Evolutionary conservation across 37 sponge, comb jelly and placozoan species (phyloP), one percentile per base, ranked within the genome.

Genomic region (Petrosia ficiformis): DNA sequence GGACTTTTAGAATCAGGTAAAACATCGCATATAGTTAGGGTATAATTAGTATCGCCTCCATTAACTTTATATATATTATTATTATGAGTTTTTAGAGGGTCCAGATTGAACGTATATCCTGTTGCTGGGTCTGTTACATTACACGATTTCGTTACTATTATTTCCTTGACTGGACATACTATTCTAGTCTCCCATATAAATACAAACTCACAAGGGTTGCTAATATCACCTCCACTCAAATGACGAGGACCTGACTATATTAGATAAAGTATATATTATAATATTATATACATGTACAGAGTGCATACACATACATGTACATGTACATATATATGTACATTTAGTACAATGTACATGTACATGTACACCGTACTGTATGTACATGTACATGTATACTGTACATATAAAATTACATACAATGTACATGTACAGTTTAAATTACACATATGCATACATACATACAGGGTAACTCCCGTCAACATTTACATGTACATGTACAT

Each of bases 121-220:
- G 78, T 65, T 29, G 37, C 48, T 4, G 74, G 65, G 57, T 79
- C 72, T 0, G 68, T 72, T 1, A 86, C 68, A 3, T 57, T 30
- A 65, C 92, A 91, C 11, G 77, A 67, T 25, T 39, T 19, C 1
- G 39, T 30, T 21, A 40, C 3, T 6, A 58, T 57, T 37, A 16
- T 32, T 1, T 76, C 32, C 28, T 71, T 38, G 30, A 86, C 41
- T 28, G 83, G 83, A 44, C 92, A 91, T 35, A 84, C 92, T 16
- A 37, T 66, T 14, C 57, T 43, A 3, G 87, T 86, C 41, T 72
- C 77, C 92, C 92, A 91, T 8, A 39, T 48, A 74, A 91, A 91
- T 73, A 63, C 38, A 68, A 82, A 82, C 24, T 77, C 44, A 39
- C 84, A 87, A 14, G 67, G 76, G 69, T 75, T 75, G 25, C 30